Conservation (phyloP, 35 echinoderm and acorn worm species). For the Patiria miniata region DNA sequence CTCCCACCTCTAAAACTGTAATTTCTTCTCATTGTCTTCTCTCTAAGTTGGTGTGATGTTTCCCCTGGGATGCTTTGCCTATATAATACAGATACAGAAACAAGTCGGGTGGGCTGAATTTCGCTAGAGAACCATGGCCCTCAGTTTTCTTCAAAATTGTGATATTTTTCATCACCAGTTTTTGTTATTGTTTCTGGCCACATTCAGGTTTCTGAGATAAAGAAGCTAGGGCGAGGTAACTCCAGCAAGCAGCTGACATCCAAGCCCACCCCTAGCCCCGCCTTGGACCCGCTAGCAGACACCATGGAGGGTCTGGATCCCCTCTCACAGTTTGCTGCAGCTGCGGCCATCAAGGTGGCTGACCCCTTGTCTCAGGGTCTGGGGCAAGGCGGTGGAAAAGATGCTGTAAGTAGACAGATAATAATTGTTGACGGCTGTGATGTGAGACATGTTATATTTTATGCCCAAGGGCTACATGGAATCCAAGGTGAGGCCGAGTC, state of each 20-base stretch:
- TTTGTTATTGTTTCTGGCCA: too few species aligned
- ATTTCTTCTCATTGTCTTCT: too few species aligned
- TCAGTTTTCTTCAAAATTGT: too few species aligned
- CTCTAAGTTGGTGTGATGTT: too few species aligned
- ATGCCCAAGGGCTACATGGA: neutral
- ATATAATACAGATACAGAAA: too few species aligned
- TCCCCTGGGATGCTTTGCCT: too few species aligned
- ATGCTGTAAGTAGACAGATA: constrained; percentile 37
- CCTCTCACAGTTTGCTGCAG: constrained; percentile 87
- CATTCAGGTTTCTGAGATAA: constrained; percentile 55
- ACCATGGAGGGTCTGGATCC: constrained; percentile 91
- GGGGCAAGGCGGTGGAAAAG: constrained; percentile 26
- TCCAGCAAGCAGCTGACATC: constrained; percentile 40
- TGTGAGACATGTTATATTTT: too few species aligned
- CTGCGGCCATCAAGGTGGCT: constrained; percentile 37
- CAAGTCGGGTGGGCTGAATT: too few species aligned
- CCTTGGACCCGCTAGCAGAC: constrained; percentile 70
- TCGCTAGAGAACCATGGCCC: too few species aligned
- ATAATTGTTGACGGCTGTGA: neutral
- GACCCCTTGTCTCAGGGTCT: constrained; percentile 41
- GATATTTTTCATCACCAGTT: too few species aligned
- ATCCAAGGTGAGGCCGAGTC: too few species aligned
- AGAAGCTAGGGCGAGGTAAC: constrained; percentile 53
- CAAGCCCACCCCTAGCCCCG: constrained; percentile 10
- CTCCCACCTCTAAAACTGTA: too few species aligned